Evolutionary conservation across 2,888 invertebrate species (phyloP).

Genomic region (Cantharis rufa): DNA sequence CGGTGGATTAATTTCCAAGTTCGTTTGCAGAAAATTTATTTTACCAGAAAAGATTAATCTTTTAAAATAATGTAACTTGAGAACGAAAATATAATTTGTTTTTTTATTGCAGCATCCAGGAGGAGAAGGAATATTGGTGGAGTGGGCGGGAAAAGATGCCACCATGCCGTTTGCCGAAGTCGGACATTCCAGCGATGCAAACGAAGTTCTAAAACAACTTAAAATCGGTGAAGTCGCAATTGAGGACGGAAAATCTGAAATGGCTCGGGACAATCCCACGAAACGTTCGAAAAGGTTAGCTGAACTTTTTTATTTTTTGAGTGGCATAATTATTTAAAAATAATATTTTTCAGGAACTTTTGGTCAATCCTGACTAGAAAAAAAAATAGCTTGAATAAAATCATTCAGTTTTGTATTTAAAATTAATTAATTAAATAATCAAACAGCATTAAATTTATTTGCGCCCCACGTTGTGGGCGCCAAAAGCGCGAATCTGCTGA

Average conservation of each 20-base stretch:
- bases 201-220: constrained; percentile 59
- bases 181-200: constrained; percentile 72
- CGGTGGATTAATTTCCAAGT: background rate
- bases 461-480: too few species aligned
- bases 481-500: too few species aligned
- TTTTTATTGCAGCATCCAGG: constrained; percentile 68
- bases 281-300: background rate
- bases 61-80: background rate
- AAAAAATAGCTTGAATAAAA: background rate
- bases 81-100: background rate
- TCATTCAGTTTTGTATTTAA: too few species aligned
- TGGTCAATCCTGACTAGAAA: background rate
- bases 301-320: background rate
- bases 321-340: background rate
- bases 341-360: background rate
- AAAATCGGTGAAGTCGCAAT: constrained; percentile 70
- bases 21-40: background rate
- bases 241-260: constrained; percentile 45
- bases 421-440: too few species aligned
- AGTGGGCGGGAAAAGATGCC: constrained; percentile 70
- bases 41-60: background rate
- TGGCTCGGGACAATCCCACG: background rate
- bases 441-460: too few species aligned
- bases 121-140: constrained; percentile 64
- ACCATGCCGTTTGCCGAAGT: constrained; percentile 68